Evolutionary conservation across 1,140 invertebrate species (phyloP), one percentile per base, ranked within the genome.

Genomic region (Pteromalus puparum): DNA sequence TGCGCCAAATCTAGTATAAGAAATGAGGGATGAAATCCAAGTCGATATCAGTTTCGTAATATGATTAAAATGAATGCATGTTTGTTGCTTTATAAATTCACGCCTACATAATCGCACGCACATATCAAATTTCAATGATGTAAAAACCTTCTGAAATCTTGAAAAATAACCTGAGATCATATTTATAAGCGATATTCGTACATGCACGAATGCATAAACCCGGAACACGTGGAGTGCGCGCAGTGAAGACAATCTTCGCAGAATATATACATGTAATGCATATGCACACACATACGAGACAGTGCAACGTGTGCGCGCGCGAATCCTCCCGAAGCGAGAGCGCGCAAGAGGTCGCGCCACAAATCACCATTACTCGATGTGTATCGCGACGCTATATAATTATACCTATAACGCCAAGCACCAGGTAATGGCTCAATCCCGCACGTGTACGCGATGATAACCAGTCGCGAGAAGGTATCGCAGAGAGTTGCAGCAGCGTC

Each of bases 321-420:
- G 38, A 3, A 68, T n/a, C 65, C 65, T n/a, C 65, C 65, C 21
- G 24, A 18, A 34, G 24, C 15, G 7, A 72, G 65, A 70, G 67
- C 13, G 38, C n/a, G 24, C 74, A 28, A 74, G 34, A 28, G 26
- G 48, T 10, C 74, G 82, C 85, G 86, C 91, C 87, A 92, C 91
- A 93, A 93, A 93, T 93, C 92, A 93, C 92, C 91, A 92, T 93
- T 93, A 92, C 91, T 92, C 91, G 92, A 93, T 93, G 91, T 91
- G 88, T 93, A 93, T 93, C 92, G 90, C 90, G 88, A 91, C 86
- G 91, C 91, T 91, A 92, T 92, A 91, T 93, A 93, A 92, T 93
- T 93, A 93, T 91, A 90, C 88, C 90, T 91, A 92, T 93, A 92
- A 91, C 91, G 91, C 89, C 88, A 90, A 91, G 90, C 89, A 91